phyloP scores from a whole-genome alignment of 2,888 invertebrate species.

The Ormyrus nitidulus region DNA sequence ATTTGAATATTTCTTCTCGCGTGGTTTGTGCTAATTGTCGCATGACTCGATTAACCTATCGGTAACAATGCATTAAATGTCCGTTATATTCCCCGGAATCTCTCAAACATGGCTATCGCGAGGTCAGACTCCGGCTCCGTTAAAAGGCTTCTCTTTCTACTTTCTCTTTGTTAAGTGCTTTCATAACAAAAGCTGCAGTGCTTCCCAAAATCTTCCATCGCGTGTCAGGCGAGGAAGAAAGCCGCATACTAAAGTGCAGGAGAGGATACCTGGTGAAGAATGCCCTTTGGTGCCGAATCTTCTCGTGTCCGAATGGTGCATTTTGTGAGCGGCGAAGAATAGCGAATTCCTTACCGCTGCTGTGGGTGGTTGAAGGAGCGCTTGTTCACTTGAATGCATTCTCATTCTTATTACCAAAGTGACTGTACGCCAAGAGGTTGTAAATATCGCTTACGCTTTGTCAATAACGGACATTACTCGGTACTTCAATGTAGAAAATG shows the following conservation, averaged over 20 bases:
- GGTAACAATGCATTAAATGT: too few relatives aligned
- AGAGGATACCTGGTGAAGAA: constrained; percentile 2
- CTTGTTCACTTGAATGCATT: neutral
- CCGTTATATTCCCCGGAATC: neutral
- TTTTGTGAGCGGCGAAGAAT: constrained; percentile 16
- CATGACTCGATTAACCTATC: too few relatives aligned
- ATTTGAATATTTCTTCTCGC: too few relatives aligned
- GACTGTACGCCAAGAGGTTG: neutral
- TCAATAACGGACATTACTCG: neutral
- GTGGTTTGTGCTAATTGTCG: too few relatives aligned
- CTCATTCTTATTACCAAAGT: neutral
- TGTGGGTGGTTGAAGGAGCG: neutral
- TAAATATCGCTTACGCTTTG: neutral
- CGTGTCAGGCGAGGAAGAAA: neutral
- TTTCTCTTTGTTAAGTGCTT: neutral
- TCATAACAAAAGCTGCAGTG: neutral
- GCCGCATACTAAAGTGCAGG: neutral
- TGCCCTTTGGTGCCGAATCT: neutral
- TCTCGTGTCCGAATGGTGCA: neutral
- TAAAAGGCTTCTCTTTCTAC: neutral
- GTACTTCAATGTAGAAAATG: neutral
- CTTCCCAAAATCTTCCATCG: constrained; percentile 29
- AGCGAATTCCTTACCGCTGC: constrained; percentile 28
- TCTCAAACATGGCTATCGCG: neutral
- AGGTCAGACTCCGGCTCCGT: too few relatives aligned